Percentiles rank a stretch among this genome's conserved stretches.
Conservation (phyloP, 2,888 invertebrate genomes). For the Geotrupes spiniger region DNA sequence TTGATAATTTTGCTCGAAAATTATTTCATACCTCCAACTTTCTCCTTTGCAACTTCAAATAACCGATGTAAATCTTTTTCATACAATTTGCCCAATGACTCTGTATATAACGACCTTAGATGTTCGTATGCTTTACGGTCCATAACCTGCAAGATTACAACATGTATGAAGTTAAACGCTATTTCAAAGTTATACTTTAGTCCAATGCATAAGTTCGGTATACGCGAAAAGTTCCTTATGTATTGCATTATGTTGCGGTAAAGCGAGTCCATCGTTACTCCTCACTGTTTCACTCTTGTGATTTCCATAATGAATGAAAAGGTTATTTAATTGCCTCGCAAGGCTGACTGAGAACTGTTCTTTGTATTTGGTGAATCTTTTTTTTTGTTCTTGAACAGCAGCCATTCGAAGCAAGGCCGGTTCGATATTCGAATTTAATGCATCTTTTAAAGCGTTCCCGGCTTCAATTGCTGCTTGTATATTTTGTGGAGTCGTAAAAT, state of each 20-base stretch:
- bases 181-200: conserved; percentile 57
- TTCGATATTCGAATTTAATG: conserved; percentile 68
- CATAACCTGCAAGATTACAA: conserved; percentile 54
- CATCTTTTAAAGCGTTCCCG: conserved; percentile 69
- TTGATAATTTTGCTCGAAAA: no score
- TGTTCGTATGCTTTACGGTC: conserved; percentile 80
- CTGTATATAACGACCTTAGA: conserved; percentile 78
- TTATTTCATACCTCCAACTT: conserved; percentile 43
- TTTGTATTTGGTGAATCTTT: conserved; percentile 73
- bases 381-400: conserved; percentile 78
- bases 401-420: conserved; percentile 63
- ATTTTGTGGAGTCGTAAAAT: conserved; percentile 64
- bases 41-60: conserved; percentile 70
- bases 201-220: conserved; percentile 88
- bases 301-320: conserved; percentile 87
- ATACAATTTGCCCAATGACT: conserved; percentile 81
- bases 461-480: conserved; percentile 65
- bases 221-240: conserved; percentile 86
- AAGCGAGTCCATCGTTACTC: conserved; percentile 56
- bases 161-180: neutral
- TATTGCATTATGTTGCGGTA: conserved; percentile 75
- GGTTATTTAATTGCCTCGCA: conserved; percentile 88
- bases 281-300: conserved; percentile 64
- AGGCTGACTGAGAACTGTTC: conserved; percentile 79
- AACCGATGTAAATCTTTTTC: conserved; percentile 80